Conservation (phyloP, 1,140 invertebrate species). For the Mesaphorura yosii region DNA sequence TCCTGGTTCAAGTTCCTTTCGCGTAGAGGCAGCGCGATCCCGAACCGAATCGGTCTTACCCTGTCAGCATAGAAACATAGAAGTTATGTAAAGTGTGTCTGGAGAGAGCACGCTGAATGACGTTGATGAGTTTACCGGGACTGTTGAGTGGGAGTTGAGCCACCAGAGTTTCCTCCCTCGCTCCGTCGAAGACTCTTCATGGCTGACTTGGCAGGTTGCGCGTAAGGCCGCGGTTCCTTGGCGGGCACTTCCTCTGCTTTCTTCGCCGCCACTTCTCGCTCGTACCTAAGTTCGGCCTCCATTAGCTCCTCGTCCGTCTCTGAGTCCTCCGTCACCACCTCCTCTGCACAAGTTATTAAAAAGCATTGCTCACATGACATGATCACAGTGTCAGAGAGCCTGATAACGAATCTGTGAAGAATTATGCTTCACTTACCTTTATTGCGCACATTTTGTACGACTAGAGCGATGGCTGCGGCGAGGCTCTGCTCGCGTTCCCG, state of each 20-base stretch:
- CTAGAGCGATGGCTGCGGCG: conserved; percentile 30
- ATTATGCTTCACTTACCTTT: too few species aligned
- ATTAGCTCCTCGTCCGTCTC: conserved; percentile 45
- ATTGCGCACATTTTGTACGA: conserved; percentile 28
- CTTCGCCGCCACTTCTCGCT: conserved; percentile 48
- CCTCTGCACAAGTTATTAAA: conserved; percentile 31
- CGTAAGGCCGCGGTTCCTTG: conserved; percentile 65
- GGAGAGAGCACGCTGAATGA: background rate
- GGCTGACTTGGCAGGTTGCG: conserved; percentile 80
- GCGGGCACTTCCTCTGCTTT: conserved; percentile 78
- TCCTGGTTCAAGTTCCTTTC: conserved; percentile 66
- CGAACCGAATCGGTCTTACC: conserved; percentile 64
- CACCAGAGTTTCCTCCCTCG: conserved; percentile 35
- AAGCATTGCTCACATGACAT: too few species aligned
- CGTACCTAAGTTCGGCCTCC: conserved; percentile 25
- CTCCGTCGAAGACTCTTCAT: conserved; percentile 62
- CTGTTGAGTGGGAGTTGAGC: conserved; percentile 60
- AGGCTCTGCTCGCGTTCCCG: conserved; percentile 30
- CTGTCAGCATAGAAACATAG: conserved; percentile 40
- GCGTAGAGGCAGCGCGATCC: conserved; percentile 46
- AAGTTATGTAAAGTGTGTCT: background rate
- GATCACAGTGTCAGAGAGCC: too few species aligned
- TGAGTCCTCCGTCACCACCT: conserved; percentile 45
- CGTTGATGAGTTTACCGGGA: background rate
- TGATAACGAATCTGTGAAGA: too few species aligned